Percentiles rank a stretch among this genome's conserved stretches.
Conservation (phyloP, 1,140 invertebrate genomes). For the Melanaphis sacchari region DNA sequence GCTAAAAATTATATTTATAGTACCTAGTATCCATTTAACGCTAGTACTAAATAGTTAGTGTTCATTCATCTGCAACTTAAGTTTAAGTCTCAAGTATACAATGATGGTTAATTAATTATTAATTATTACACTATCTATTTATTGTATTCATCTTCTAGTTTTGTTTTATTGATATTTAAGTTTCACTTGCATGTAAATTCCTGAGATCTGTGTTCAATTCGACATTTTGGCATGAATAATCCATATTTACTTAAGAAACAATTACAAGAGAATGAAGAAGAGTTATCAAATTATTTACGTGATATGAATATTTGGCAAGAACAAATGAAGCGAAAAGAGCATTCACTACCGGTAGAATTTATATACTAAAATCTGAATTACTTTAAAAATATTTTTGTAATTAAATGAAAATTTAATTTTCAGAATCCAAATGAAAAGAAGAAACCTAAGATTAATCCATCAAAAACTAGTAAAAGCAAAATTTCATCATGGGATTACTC, state of each 20-base stretch:
- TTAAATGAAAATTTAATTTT: conserved; percentile 67
- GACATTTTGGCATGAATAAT: conserved; percentile 61
- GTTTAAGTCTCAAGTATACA: neutral
- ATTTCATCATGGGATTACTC: conserved; percentile 71
- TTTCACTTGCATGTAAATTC: neutral
- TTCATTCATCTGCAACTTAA: neutral
- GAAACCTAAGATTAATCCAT: conserved; percentile 63
- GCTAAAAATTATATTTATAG: too few species aligned
- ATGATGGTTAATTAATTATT: neutral
- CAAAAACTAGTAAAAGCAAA: conserved; percentile 33
- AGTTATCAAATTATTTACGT: conserved; percentile 74
- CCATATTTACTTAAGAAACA: conserved; percentile 73
- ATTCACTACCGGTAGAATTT: conserved; percentile 64
- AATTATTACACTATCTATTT: too few species aligned
- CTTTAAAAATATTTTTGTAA: neutral
- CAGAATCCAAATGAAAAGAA: conserved; percentile 62
- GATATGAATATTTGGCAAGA: conserved; percentile 84
- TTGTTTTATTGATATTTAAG: neutral
- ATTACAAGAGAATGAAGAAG: conserved; percentile 75
- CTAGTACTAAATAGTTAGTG: neutral
- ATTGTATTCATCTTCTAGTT: neutral
- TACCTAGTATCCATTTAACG: too few species aligned
- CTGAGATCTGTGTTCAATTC: neutral
- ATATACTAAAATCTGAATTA: neutral
- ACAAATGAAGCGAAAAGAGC: conserved; percentile 84